Base-by-base conservation (phyloP, 2,888 invertebrate species). In the Omphaloscelis lunosa region DNA sequence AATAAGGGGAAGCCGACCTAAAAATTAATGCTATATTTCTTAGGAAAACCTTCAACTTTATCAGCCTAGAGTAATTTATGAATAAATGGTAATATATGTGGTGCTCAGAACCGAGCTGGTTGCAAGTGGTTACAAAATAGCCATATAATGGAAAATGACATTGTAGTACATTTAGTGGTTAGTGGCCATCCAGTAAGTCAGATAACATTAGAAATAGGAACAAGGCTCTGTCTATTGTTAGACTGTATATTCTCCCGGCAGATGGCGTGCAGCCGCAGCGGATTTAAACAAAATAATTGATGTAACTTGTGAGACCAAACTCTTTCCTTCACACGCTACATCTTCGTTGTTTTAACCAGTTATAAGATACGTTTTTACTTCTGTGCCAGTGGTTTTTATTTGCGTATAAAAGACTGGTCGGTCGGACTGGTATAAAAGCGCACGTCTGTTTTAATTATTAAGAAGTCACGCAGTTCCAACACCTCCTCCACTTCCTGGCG, bases 151-250 rank as follows among this genome's bases (percentile, higher is more conserved):
- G 15, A 51, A 51, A 51, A 53, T 23, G 8, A 9, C 23, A 53
- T 23, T 7, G 51, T 8, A 51, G 51, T 51, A 51, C 2, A 2
- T 51, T 23, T 51, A 23, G 2, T 23, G 20, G 8, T 51, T 23
- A 7, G n/a, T n/a, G n/a, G 51, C 2, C 51, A 51, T 51, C 9
- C 51, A 51, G 20, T 20, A 23, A 51, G 20, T 23, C 23, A 23
- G 51, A 51, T 51, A 51, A 51, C 51, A 51, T 51, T 65, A 62
- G 23, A 62, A 34, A 62, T 62, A 63, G 23, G 23, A 63, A 23
- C 7, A 63, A 63, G 23, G 15, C 23, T n/a, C 23, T 34, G 34
- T 15, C 23, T 62, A 39, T 23, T 34, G 8, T 62, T 39, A 34
- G 34, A 39, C 8, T 62, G 2, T 34, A n/a, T 2, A 48, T 58